A percentile compares a stretch with the other conserved stretches of the same genome.
These are phyloP conservation scores for Tanypteryx hageni DNA, from an alignment of 2,888 invertebrate species.

Conservation along the genomic window DNA sequence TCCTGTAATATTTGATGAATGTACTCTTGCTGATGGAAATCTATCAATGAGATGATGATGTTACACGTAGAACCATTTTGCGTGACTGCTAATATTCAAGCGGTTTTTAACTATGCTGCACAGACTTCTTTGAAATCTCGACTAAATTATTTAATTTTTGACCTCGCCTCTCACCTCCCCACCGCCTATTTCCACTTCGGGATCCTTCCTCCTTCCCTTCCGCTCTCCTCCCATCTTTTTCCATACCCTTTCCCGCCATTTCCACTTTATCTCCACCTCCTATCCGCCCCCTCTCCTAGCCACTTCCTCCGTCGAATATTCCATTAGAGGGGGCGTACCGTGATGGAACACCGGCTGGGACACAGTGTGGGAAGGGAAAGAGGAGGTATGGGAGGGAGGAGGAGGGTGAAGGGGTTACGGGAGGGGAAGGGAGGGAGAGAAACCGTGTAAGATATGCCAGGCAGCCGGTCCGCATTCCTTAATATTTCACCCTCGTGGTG, in stretches of 20 bases:
- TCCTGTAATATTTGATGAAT: no score
- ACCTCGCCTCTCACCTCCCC: not conserved
- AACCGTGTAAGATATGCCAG: constrained; percentile 59
- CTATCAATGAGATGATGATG: no score
- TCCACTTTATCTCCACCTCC: not conserved
- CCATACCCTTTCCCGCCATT: not conserved
- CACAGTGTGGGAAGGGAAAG: constrained; percentile 27
- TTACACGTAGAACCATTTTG: no score
- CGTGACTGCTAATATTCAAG: no score
- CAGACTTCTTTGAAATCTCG: not conserved
- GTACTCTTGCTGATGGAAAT: no score
- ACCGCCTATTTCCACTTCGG: not conserved
- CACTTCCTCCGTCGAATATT: constrained; percentile 43
- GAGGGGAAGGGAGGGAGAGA: not conserved
- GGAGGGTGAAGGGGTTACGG: not conserved
- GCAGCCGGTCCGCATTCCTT: constrained; percentile 63
- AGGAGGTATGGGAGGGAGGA: not conserved
- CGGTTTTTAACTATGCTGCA: no score
- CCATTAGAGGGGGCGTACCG: constrained; percentile 49
- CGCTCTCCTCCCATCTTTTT: not conserved
- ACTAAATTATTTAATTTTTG: not conserved
- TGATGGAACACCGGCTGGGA: constrained; percentile 54
- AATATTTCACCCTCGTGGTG: constrained; percentile 56
- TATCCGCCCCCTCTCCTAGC: not conserved
- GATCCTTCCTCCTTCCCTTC: not conserved